phyloP scores from a whole-genome alignment of 1,140 invertebrate genomes.

The Cardiocondyla obscurior region DNA sequence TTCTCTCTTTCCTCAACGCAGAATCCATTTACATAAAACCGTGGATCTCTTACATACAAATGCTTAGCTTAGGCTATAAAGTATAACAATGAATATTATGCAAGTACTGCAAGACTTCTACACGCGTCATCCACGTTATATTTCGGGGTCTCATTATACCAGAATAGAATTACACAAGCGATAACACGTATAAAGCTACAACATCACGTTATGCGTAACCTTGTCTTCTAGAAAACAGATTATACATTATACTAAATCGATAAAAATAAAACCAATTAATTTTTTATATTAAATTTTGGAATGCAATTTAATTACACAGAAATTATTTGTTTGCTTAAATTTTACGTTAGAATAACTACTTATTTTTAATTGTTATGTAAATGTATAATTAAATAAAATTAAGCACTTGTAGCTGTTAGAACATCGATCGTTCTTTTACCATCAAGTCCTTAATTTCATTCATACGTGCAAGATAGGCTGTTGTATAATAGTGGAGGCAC shows the following conservation, averaged over 20 bases:
- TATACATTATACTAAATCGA: not conserved
- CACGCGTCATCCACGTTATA: conserved; percentile 4
- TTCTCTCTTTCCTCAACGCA: not conserved
- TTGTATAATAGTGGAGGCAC: not conserved
- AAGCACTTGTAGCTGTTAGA: not conserved
- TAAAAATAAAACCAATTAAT: not conserved
- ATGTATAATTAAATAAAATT: not conserved
- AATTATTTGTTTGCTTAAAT: not conserved
- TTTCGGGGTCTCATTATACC: conserved; percentile 12
- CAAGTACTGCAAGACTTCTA: conserved; percentile 31
- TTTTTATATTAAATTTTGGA: not conserved
- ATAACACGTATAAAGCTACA: not conserved
- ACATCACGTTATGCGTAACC: not conserved
- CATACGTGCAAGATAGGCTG: not conserved
- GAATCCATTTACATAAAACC: conserved; percentile 49
- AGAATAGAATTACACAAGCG: not conserved
- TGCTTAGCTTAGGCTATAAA: conserved; percentile 39
- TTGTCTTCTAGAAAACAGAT: conserved; percentile 5
- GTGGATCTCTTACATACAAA: conserved; percentile 47
- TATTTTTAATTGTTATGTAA: not conserved
- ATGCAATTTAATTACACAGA: not conserved
- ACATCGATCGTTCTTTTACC: not conserved
- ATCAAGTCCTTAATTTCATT: conserved; percentile 10
- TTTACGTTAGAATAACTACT: not conserved
- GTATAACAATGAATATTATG: conserved; percentile 50